phyloP scores from a whole-genome alignment of 2,113 vertebrate species.

The Cricetomys ansorgei region DNA sequence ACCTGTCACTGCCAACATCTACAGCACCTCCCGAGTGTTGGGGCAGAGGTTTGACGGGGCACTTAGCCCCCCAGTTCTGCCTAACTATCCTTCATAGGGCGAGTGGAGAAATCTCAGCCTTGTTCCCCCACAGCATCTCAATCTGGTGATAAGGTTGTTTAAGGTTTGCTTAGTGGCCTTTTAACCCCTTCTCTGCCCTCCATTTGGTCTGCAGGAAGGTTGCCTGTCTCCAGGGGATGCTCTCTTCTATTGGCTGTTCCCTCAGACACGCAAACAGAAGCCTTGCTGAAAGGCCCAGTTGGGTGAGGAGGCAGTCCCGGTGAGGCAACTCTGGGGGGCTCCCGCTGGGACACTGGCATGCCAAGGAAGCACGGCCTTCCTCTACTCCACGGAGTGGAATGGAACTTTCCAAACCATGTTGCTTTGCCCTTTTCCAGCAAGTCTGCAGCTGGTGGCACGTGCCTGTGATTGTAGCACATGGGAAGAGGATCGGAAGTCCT shows the following conservation, averaged over 20 bases:
- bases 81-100: neutral
- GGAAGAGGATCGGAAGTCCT: neutral
- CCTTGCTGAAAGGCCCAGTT: neutral
- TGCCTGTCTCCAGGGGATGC: accelerated
- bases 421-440: neutral
- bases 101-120: neutral
- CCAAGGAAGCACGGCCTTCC: neutral
- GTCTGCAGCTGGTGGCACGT: neutral
- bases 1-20: neutral
- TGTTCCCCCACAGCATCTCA: neutral
- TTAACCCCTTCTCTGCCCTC: neutral
- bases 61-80: neutral
- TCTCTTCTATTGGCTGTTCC: neutral
- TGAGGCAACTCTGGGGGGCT: neutral
- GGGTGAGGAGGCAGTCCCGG: no score
- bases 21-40: no score
- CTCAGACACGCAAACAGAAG: no score
- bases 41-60: neutral
- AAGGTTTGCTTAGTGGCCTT: neutral
- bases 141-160: neutral
- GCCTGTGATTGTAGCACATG: neutral
- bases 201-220: neutral
- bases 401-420: neutral
- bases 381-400: neutral
- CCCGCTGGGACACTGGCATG: neutral